phyloP scores from a whole-genome alignment of 2,888 invertebrate species.

The Lamproptera curius region DNA sequence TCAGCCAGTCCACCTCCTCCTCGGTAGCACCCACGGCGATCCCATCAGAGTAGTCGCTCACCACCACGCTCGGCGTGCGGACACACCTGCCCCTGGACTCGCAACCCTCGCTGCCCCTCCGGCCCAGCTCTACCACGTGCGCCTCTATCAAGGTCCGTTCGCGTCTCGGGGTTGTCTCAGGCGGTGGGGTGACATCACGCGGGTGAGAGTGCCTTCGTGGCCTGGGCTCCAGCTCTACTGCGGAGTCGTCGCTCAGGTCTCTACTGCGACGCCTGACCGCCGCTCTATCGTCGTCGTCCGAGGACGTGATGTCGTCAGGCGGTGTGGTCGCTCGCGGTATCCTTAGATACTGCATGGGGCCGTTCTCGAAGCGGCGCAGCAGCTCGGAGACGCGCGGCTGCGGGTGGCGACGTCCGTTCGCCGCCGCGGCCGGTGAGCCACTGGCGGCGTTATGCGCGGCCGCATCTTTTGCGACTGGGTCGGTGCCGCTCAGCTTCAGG shows the following conservation, averaged over 20 bases:
- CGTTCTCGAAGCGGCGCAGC: constrained; percentile 63
- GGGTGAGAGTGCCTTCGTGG: constrained; percentile 55
- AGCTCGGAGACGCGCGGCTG: constrained; percentile 68
- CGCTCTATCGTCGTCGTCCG: constrained; percentile 70
- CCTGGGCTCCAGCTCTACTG: constrained; percentile 74
- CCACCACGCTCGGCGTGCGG: constrained; percentile 91
- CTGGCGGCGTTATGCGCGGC: constrained; percentile 38
- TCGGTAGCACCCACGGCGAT: constrained; percentile 65
- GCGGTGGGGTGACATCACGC: constrained; percentile 59
- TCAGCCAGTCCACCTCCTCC: constrained; percentile 67
- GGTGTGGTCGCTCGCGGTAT: constrained; percentile 64
- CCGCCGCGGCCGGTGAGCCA: constrained; percentile 59
- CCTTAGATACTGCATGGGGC: constrained; percentile 70
- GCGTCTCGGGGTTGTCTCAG: constrained; percentile 50
- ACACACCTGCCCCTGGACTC: constrained; percentile 79
- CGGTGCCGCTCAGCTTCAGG: constrained; percentile 63
- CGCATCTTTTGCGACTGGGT: constrained; percentile 38
- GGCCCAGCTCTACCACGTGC: constrained; percentile 77
- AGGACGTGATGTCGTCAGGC: constrained; percentile 64
- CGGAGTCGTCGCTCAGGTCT: constrained; percentile 75
- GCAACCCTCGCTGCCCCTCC: constrained; percentile 69
- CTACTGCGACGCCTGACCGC: constrained; percentile 67
- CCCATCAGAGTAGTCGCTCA: constrained; percentile 91
- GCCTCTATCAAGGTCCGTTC: constrained; percentile 70
- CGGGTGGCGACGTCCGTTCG: constrained; percentile 57